Conservation (phyloP, 1,140 invertebrate genomes). For the Heliconius congener region DNA sequence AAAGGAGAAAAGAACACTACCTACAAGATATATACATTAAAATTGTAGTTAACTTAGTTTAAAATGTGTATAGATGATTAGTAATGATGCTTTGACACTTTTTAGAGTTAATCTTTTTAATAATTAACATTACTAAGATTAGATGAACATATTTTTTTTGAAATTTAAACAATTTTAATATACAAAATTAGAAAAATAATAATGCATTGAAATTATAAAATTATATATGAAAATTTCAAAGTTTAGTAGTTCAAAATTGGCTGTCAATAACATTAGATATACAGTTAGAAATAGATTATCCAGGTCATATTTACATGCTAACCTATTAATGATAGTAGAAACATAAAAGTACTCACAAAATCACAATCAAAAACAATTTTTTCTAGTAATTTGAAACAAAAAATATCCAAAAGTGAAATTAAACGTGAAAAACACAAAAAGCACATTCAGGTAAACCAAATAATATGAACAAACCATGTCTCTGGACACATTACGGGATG, state of each 20-base stretch:
- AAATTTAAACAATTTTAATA: neutral
- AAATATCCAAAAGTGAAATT: conserved; percentile 27
- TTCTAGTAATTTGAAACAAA: conserved; percentile 36
- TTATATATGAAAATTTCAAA: neutral
- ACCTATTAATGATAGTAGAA: conserved; percentile 9
- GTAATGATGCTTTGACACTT: neutral
- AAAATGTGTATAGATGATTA: neutral
- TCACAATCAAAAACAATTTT: conserved; percentile 11
- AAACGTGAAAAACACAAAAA: conserved; percentile 34
- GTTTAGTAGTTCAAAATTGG: neutral
- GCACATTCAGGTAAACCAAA: conserved; percentile 9
- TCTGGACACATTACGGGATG: conserved; percentile 29
- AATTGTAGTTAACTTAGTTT: neutral
- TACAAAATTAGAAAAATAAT: too few species aligned
- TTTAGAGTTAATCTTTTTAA: neutral
- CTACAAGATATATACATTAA: neutral
- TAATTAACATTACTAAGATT: neutral
- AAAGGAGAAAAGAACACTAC: neutral
- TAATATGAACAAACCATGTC: conserved; percentile 45
- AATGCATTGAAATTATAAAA: too few species aligned
- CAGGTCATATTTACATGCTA: conserved; percentile 12
- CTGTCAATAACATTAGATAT: conserved; percentile 7
- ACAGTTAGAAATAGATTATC: neutral
- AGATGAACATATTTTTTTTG: neutral
- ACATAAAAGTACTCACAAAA: neutral